Percentiles rank a stretch among this genome's conserved stretches.
phyloP scores from a whole-genome alignment of 1,140 invertebrate species.

The Cephus cinctus region DNA sequence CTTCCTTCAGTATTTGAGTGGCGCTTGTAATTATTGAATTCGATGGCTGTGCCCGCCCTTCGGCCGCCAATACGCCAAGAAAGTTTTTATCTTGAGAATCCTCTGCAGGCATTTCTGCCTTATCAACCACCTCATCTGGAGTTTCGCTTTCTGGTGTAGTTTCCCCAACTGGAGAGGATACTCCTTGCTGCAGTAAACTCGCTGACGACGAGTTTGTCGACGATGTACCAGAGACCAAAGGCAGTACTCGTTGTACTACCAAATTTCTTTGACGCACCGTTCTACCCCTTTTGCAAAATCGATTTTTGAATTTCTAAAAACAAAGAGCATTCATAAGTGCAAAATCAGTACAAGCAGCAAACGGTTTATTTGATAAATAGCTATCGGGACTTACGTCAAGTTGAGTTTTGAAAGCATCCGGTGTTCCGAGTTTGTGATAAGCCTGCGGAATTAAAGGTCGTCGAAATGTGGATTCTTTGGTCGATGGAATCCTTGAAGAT shows the following conservation, averaged over 20 bases:
- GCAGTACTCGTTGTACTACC: slow-evolving; percentile 61
- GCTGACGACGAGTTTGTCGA: slow-evolving; percentile 22
- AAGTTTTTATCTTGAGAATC: slow-evolving; percentile 28
- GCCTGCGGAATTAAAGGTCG: slow-evolving; percentile 49
- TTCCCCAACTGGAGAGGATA: slow-evolving; percentile 22
- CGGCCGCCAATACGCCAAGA: slow-evolving; percentile 20
- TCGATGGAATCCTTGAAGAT: slow-evolving; percentile 45
- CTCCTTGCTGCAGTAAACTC: slow-evolving; percentile 16
- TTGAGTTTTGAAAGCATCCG: slow-evolving; percentile 59
- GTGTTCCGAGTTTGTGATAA: slow-evolving; percentile 46
- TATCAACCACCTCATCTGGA: slow-evolving; percentile 6
- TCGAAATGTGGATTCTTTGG: slow-evolving; percentile 50
- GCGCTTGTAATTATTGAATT: slow-evolving; percentile 64
- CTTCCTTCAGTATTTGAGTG: slow-evolving; percentile 73
- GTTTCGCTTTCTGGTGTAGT: slow-evolving; percentile 20
- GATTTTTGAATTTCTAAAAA: slow-evolving; percentile 48
- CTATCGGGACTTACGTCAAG: slow-evolving; percentile 52
- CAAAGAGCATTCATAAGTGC: slow-evolving; percentile 7
- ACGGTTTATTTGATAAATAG: not conserved
- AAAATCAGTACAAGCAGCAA: too few species aligned
- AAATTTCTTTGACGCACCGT: slow-evolving; percentile 56
- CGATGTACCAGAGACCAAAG: slow-evolving; percentile 52
- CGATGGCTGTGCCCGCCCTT: slow-evolving; percentile 33
- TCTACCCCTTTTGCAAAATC: slow-evolving; percentile 57
- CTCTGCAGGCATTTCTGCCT: slow-evolving; percentile 11